Evolutionary conservation across 2,113 vertebrate genomes (phyloP).

Genomic region (Pollachius pollachius): DNA sequence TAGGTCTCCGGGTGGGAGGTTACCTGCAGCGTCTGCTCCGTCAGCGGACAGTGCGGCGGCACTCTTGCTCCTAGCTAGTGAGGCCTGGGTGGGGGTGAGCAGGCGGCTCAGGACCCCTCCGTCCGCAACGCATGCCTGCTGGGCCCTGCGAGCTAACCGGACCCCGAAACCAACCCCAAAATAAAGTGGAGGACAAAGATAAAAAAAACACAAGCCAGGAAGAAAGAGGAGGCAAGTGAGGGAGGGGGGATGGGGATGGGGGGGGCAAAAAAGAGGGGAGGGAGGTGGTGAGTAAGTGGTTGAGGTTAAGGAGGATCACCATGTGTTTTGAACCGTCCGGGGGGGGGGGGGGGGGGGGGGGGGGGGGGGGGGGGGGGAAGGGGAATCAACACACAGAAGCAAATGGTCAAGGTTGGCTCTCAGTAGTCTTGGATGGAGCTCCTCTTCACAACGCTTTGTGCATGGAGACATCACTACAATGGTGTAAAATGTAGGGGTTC

Average conservation of each 20-base stretch:
- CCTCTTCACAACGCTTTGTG: slow-evolving; percentile 29
- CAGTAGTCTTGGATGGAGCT: slow-evolving; percentile 46
- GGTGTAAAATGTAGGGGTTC: slow-evolving; percentile 11
- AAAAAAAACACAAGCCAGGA: slow-evolving; percentile 40
- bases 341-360: slow-evolving; percentile 5
- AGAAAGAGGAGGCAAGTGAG: slow-evolving; percentile 51
- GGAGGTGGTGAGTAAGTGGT: slow-evolving; percentile 13
- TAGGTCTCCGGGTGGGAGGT: slow-evolving; percentile 60
- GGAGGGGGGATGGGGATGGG: slow-evolving; percentile 26
- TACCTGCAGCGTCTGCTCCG: slow-evolving; percentile 86
- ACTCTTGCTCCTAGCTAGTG: slow-evolving; percentile 93
- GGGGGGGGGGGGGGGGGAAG: too few relatives aligned
- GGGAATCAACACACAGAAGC: slow-evolving; percentile 52
- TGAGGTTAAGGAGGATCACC: slow-evolving; percentile 57
- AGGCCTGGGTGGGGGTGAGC: slow-evolving; percentile 87
- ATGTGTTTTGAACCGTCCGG: slow-evolving; percentile 62
- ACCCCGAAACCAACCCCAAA: slow-evolving; percentile 53
- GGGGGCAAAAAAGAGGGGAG: slow-evolving; percentile 28
- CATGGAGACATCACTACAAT: not conserved
- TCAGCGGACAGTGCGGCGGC: slow-evolving; percentile 81
- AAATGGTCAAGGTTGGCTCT: slow-evolving; percentile 37
- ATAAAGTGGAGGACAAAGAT: slow-evolving; percentile 23
- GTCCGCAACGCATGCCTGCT: slow-evolving; percentile 77
- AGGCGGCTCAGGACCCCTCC: slow-evolving; percentile 86
- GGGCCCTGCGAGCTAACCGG: slow-evolving; percentile 81